Evolutionary conservation across 2,888 invertebrate genomes (phyloP).

Genomic region (Geophilus truncorum): DNA sequence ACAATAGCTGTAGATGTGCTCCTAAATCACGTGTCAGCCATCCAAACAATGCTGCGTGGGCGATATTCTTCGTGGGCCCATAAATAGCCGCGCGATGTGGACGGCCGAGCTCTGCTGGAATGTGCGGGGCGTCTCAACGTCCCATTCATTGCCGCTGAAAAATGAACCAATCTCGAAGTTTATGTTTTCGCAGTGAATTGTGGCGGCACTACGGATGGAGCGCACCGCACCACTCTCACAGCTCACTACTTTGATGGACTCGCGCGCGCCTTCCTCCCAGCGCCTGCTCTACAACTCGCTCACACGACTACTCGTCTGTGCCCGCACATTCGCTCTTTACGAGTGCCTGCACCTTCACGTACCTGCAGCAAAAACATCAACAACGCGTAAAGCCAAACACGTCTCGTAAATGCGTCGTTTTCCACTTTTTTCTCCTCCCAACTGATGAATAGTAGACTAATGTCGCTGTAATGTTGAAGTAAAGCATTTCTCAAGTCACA

Average conservation of each 20-base stretch:
- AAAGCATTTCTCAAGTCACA: too few relatives aligned
- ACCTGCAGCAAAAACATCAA: neutral
- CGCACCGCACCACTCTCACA: constrained; percentile 23
- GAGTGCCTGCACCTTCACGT: neutral
- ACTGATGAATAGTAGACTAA: too few relatives aligned
- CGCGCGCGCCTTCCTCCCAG: neutral
- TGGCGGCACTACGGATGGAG: neutral
- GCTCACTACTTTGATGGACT: constrained; percentile 5
- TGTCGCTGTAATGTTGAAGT: too few relatives aligned
- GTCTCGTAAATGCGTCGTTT: neutral
- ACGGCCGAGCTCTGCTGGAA: neutral
- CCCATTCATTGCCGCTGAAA: constrained; percentile 31
- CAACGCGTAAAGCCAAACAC: neutral
- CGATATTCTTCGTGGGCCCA: neutral
- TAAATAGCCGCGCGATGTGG: neutral
- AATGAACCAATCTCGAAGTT: constrained; percentile 32
- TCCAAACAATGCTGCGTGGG: constrained; percentile 10
- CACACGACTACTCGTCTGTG: neutral
- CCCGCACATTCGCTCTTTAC: neutral
- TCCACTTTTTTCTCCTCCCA: too few relatives aligned
- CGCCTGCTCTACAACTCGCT: neutral
- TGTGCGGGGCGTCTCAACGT: neutral
- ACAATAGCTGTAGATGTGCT: constrained; percentile 1
- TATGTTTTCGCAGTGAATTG: constrained; percentile 1
- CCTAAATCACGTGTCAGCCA: constrained; percentile 5